Evolutionary conservation across 2,113 vertebrate species (phyloP).

Genomic region (Callospermophilus lateralis): DNA sequence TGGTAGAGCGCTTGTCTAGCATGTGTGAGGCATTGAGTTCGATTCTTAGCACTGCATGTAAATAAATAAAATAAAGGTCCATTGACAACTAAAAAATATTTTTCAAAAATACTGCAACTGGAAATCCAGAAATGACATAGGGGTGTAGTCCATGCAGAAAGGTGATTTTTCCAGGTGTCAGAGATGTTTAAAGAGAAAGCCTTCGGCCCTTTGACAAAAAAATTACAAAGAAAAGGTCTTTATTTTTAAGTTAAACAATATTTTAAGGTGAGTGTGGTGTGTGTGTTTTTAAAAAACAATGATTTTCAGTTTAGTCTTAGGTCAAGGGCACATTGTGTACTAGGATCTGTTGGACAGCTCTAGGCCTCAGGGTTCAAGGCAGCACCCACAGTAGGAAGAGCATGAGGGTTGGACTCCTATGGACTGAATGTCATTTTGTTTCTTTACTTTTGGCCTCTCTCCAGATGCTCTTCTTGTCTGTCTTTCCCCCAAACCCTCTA

Average conservation of each 20-base stretch:
- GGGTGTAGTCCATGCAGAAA: background rate
- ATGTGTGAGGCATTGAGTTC: no score
- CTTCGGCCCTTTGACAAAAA: constrained; percentile 1
- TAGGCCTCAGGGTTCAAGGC: background rate
- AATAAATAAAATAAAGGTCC: no score
- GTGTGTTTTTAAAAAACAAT: background rate
- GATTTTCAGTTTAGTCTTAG: background rate
- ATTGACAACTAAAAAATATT: no score
- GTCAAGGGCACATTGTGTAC: background rate
- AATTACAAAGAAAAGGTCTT: background rate
- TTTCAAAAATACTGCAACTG: background rate
- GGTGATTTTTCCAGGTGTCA: background rate
- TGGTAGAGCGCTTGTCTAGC: no score
- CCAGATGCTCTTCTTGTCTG: background rate
- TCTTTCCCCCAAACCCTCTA: background rate
- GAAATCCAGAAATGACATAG: background rate
- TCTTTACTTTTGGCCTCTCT: background rate
- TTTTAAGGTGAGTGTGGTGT: background rate
- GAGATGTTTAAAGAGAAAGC: constrained; percentile 30
- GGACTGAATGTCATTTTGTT: background rate
- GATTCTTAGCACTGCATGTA: no score
- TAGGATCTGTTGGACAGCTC: background rate
- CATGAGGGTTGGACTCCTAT: no score
- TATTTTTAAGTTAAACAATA: constrained; percentile 19
- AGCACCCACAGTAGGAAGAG: background rate